Base-by-base conservation (phyloP, 2,888 invertebrate species). In the Rotaria macrura region DNA sequence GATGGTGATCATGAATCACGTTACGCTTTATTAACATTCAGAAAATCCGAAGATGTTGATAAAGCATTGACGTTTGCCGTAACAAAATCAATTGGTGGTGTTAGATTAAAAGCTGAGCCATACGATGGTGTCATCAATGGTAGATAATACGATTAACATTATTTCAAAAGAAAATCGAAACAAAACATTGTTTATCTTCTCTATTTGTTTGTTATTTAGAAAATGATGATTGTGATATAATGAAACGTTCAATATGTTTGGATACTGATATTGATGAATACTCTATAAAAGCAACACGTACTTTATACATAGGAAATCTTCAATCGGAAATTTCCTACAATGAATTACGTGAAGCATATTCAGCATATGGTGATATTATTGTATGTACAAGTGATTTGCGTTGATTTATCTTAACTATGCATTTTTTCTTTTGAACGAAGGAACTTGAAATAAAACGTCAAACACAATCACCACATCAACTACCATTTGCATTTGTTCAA, bases 181-280 rank as follows among this genome's bases (percentile, higher is more conserved):
- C 14, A 17, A 49, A 49, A 49, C 9, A 3, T 49, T 49, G 43
- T 29, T 14, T 57, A 14, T 0, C 4, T 38, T 7, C 9, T 40
- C 4, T 10, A 0, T 74, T 20, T n/a, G n/a, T n/a, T n/a, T n/a
- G n/a, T n/a, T n/a, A n/a, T n/a, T n/a, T 79, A 79, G 79, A 79
- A 43, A 79, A 43, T 12, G 79, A 79, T 25, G 79, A 79, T n/a
- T 79, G 43, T 79, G 79, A 79, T 79, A 79, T 43, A 10, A 43
- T 79, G 40, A 79, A 79, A 79, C 79, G 79, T n/a, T 40, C 43
- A 40, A 10, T 40, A 12, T 43, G 43, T 79, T 6, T 25, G 54
- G 96, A 96, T 93, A 95, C 95, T 89, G 96, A 96, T 91, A 93
- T 96, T 90, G 96, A 97, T 92, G 97, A 97, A 92, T 96, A 95